Percentiles rank a stretch among this genome's conserved stretches.
These are phyloP conservation scores for Harpagifer antarcticus DNA, from an alignment of 2,797 vertebrate species.

Conservation along the genomic window DNA sequence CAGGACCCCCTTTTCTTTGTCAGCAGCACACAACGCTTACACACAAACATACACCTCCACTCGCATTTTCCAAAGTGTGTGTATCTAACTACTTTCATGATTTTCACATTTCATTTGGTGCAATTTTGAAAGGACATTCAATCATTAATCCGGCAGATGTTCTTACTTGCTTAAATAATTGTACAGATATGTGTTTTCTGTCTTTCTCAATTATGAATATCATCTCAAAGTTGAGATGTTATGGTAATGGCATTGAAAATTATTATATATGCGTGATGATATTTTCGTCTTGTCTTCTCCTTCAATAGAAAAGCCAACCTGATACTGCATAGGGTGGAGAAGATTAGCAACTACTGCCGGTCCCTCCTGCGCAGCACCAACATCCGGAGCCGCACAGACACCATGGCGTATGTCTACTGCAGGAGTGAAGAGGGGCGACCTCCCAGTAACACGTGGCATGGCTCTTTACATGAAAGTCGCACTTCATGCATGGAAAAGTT, in stretches of 20 bases:
- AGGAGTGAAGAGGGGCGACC: conserved; percentile 90
- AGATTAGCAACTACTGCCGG: conserved; percentile 90
- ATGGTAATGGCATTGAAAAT: not conserved
- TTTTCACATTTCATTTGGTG: not conserved
- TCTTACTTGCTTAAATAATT: too few species aligned
- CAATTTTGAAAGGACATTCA: not conserved
- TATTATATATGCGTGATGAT: not conserved
- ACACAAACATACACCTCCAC: not conserved
- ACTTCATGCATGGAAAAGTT: conserved; percentile 94
- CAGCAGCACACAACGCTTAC: not conserved
- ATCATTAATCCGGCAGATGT: not conserved
- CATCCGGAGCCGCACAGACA: conserved; percentile 97
- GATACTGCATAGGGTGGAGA: conserved; percentile 92
- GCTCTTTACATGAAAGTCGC: conserved; percentile 93
- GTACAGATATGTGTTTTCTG: not conserved
- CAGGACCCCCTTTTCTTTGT: not conserved
- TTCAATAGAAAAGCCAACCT: conserved; percentile 93
- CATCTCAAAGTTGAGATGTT: not conserved
- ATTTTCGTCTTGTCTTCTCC: not conserved
- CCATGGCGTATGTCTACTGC: conserved; percentile 93
- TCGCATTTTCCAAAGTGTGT: not conserved
- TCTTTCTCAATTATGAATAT: not conserved
- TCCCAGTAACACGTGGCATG: conserved; percentile 88
- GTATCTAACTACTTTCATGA: not conserved
- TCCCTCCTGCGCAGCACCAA: conserved; percentile 92